Evolutionary conservation across 2,888 invertebrate genomes (phyloP).

Genomic region (Charanyca ferruginea): DNA sequence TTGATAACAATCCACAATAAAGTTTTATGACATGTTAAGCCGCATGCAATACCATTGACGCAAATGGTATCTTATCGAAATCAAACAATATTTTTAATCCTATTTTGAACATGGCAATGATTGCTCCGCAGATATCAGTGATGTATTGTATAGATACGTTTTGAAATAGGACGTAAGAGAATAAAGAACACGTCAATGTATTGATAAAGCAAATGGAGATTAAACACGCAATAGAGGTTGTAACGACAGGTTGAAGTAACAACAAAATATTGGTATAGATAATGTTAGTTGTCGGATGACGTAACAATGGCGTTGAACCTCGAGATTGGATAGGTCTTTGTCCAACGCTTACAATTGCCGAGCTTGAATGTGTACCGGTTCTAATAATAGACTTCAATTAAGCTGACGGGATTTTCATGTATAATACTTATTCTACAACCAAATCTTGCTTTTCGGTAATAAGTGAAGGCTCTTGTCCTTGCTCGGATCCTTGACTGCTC

Average conservation of each 20-base stretch:
- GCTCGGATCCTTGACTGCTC: not conserved
- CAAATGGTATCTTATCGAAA: slow-evolving; percentile 60
- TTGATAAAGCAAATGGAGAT: slow-evolving; percentile 52
- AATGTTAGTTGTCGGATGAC: slow-evolving; percentile 18
- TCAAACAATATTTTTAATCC: slow-evolving; percentile 49
- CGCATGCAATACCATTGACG: slow-evolving; percentile 56
- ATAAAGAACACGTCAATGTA: slow-evolving; percentile 45
- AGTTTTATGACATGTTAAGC: slow-evolving; percentile 57
- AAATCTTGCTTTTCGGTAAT: not conserved
- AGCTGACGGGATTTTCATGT: not conserved
- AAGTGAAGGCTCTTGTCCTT: no score
- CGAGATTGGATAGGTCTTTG: slow-evolving; percentile 21
- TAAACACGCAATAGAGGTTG: slow-evolving; percentile 52
- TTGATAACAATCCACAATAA: slow-evolving; percentile 52
- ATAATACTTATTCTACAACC: not conserved
- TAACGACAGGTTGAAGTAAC: slow-evolving; percentile 35
- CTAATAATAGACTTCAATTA: slow-evolving; percentile 30
- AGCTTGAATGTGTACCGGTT: slow-evolving; percentile 19
- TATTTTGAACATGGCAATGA: slow-evolving; percentile 57
- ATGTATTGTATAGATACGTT: slow-evolving; percentile 47
- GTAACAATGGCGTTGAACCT: slow-evolving; percentile 32
- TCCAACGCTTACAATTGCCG: slow-evolving; percentile 6
- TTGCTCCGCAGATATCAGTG: slow-evolving; percentile 43
- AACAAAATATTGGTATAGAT: slow-evolving; percentile 39
- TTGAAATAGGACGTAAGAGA: slow-evolving; percentile 39